Evolutionary conservation across 2,797 vertebrate species (phyloP).

Genomic region (Etheostoma perlongum): DNA sequence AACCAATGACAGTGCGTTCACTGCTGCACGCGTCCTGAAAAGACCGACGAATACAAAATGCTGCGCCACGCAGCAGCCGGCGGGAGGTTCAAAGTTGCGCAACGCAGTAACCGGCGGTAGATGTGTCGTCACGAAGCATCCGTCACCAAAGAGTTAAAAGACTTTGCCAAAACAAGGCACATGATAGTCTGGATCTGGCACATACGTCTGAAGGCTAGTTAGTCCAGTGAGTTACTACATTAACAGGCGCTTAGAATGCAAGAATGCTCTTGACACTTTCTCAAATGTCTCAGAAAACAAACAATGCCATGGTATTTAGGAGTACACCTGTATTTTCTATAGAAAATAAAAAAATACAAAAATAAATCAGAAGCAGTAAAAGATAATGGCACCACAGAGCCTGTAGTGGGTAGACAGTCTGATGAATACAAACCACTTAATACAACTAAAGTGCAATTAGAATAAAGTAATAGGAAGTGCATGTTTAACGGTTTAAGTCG

Average conservation of each 20-base stretch:
- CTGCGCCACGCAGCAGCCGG: no score
- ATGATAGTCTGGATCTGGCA: constrained; percentile 21
- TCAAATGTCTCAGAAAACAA: background rate
- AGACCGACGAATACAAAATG: no score
- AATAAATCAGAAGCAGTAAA: background rate
- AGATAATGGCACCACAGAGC: background rate
- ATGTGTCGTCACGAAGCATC: no score
- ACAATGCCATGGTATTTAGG: no score
- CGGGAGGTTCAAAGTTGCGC: no score
- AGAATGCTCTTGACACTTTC: background rate
- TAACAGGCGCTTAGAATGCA: background rate
- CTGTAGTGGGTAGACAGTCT: background rate
- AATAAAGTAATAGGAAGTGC: background rate
- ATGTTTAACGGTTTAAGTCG: background rate
- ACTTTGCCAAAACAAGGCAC: constrained; percentile 45
- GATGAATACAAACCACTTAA: background rate
- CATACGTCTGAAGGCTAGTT: constrained; percentile 5
- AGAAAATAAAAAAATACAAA: no score
- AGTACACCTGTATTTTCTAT: no score
- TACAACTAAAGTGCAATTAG: background rate
- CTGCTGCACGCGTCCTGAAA: no score
- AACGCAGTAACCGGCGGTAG: no score
- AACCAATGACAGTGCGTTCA: no score
- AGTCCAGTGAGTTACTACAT: background rate
- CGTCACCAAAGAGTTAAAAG: no score